Percentiles rank a stretch among this genome's conserved stretches.
phyloP scores from a whole-genome alignment of 2,113 vertebrate genomes.

The Oreochromis tanganicae region DNA sequence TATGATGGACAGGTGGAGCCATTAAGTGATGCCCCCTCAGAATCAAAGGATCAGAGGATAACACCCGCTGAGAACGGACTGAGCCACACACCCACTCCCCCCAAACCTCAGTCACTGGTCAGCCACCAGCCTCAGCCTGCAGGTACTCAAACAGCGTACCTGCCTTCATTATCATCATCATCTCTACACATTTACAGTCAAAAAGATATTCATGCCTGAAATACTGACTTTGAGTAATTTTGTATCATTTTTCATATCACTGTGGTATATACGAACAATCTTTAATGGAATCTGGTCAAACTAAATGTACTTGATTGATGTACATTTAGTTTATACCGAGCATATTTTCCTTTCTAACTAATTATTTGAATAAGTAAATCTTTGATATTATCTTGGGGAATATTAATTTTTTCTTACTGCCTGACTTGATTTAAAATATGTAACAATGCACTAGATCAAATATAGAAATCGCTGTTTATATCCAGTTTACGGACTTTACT shows the following conservation, averaged over 20 bases:
- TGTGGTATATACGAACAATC: not conserved
- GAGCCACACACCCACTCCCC: constrained; percentile 78
- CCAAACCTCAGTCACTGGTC: constrained; percentile 81
- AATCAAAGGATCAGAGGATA: constrained; percentile 79
- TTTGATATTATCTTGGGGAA: not conserved
- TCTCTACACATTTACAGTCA: not conserved
- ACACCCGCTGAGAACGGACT: constrained; percentile 89
- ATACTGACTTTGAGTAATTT: not conserved
- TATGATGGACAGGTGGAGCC: constrained; percentile 77
- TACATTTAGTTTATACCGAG: not conserved
- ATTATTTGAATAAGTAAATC: not conserved
- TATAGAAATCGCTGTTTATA: too few relatives aligned
- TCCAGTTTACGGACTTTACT: not conserved
- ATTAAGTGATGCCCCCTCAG: constrained; percentile 78
- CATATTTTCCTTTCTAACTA: not conserved
- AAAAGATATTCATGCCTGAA: not conserved
- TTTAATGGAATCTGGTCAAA: not conserved
- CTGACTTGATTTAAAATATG: not conserved
- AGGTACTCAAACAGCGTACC: constrained; percentile 65
- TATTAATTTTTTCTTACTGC: not conserved
- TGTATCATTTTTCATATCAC: not conserved
- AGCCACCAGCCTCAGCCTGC: constrained; percentile 82
- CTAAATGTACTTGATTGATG: not conserved
- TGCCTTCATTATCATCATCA: not conserved
- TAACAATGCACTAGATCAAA: not conserved